Conservation (phyloP, 2,888 invertebrate genomes). For the Muschampia plurimacula region DNA sequence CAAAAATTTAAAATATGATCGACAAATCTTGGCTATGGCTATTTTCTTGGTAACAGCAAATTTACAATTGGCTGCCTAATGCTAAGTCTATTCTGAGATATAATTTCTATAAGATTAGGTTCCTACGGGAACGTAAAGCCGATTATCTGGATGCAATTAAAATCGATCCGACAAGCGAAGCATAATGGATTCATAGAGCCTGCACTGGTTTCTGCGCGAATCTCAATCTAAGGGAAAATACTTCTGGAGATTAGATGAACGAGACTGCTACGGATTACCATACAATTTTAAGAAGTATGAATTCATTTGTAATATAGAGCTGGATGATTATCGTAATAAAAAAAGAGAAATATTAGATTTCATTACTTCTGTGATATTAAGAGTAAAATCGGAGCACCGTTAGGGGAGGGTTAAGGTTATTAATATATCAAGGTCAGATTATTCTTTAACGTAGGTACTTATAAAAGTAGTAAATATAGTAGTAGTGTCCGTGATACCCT, state of each 20-base stretch:
- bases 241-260: constrained; percentile 12
- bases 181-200: constrained; percentile 36
- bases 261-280: constrained; percentile 7
- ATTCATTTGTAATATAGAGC: no score
- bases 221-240: constrained; percentile 18
- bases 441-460: no score
- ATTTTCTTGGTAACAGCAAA: constrained; percentile 8
- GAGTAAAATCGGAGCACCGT: no score
- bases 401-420: no score
- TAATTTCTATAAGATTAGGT: constrained; percentile 35
- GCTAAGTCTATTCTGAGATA: constrained; percentile 21
- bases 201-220: constrained; percentile 28
- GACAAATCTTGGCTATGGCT: not conserved
- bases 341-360: no score
- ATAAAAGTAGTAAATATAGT: no score
- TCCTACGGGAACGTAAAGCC: constrained; percentile 37
- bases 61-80: constrained; percentile 14
- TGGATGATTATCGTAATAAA: no score
- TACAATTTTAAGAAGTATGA: not conserved
- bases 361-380: not conserved
- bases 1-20: not conserved
- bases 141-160: constrained; percentile 40
- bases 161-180: constrained; percentile 39
- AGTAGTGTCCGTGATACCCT: no score
- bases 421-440: no score